Conservation (phyloP, 2,888 invertebrate species). For the Orchesellides sinensis region DNA sequence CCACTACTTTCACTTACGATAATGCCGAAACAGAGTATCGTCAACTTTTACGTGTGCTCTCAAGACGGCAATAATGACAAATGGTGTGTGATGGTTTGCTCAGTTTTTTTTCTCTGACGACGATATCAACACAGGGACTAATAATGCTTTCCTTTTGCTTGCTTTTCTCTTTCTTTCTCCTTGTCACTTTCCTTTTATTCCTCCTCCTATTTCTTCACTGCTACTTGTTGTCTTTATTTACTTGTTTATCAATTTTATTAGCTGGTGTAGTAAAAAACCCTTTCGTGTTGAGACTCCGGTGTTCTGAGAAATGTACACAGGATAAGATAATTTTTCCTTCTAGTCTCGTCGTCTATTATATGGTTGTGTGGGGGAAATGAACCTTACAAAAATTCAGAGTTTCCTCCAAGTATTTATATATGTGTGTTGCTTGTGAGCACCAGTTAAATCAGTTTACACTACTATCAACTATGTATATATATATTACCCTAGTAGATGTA, state of each 20-base stretch:
- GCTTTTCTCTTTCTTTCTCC: background rate
- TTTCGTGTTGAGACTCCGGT: no score
- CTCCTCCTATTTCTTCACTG: background rate
- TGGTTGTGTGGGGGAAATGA: no score
- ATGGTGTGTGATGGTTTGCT: background rate
- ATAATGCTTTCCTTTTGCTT: background rate
- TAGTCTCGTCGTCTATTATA: no score
- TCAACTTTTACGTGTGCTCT: background rate
- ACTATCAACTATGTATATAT: no score
- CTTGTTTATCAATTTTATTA: background rate
- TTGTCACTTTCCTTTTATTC: background rate
- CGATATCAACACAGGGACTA: background rate
- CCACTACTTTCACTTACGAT: background rate
- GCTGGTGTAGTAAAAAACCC: background rate
- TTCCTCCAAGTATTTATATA: no score
- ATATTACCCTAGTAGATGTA: no score
- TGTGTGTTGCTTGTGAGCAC: no score
- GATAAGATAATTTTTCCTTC: no score
- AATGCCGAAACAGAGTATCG: background rate
- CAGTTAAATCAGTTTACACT: no score
- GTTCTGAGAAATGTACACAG: no score
- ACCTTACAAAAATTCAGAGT: no score
- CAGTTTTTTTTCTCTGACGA: background rate
- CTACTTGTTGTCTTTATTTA: constrained; percentile 2
- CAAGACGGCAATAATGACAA: background rate